phyloP scores from a whole-genome alignment of 2,888 invertebrate genomes.

The Tinea pellionella region DNA sequence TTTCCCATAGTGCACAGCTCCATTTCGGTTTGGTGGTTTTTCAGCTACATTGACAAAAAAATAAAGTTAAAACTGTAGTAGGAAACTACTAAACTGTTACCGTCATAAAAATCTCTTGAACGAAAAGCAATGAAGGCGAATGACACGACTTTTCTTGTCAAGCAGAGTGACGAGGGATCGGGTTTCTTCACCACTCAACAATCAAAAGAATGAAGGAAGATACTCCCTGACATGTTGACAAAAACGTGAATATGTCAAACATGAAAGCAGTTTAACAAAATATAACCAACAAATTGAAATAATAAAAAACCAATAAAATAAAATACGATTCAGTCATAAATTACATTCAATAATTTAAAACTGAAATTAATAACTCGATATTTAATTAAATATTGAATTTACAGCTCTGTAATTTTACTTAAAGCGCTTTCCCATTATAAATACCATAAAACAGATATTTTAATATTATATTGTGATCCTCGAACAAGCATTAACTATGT shows the following conservation, averaged over 20 bases:
- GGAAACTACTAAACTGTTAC: not conserved
- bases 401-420: no score
- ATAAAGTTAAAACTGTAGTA: no score
- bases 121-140: constrained; percentile 9
- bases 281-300: not conserved
- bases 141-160: constrained; percentile 11
- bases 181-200: constrained; percentile 1
- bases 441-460: no score
- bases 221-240: constrained; percentile 12
- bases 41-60: no score
- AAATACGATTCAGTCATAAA: not conserved
- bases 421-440: no score
- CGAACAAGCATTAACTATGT: no score
- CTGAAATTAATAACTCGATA: no score
- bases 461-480: no score
- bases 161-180: not conserved
- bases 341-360: no score
- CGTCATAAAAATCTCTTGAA: not conserved
- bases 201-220: not conserved
- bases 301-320: not conserved
- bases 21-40: no score
- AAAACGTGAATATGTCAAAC: not conserved
- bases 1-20: no score
- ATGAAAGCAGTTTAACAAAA: not conserved
- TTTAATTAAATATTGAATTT: no score